These are phyloP conservation scores for Pomacea maculata DNA, from an alignment of 1,140 invertebrate genomes.

Conservation along the genomic window DNA sequence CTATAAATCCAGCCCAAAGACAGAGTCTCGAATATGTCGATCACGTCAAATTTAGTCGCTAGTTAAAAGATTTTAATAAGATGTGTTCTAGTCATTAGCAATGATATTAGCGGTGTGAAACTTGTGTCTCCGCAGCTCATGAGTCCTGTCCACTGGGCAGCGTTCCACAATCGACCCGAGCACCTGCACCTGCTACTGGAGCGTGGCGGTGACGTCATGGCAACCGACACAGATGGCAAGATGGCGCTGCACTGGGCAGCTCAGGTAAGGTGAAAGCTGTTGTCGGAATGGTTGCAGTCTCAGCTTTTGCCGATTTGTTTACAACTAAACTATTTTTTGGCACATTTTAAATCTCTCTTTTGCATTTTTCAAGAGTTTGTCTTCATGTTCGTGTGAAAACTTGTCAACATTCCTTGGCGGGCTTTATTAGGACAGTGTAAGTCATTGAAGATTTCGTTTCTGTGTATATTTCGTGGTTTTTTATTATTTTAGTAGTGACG, in stretches of 20 bases:
- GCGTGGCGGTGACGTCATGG: slow-evolving; percentile 40
- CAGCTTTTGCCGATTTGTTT: not conserved
- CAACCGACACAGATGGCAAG: slow-evolving; percentile 55
- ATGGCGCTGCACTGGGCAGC: slow-evolving; percentile 60
- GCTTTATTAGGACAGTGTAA: too few species aligned
- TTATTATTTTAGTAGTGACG: too few species aligned
- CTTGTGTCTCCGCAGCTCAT: slow-evolving; percentile 44
- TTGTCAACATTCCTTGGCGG: too few species aligned
- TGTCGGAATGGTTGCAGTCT: not conserved
- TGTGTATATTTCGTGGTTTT: too few species aligned
- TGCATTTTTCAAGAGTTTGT: not conserved
- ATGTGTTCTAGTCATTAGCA: too few species aligned
- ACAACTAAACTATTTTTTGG: not conserved
- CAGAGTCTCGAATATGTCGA: too few species aligned
- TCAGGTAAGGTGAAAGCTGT: slow-evolving; percentile 39
- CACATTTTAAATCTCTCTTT: not conserved
- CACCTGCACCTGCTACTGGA: slow-evolving; percentile 49
- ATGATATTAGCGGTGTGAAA: too few species aligned
- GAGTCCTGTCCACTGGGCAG: slow-evolving; percentile 61
- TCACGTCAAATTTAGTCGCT: too few species aligned
- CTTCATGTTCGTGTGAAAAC: too few species aligned
- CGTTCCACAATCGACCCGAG: slow-evolving; percentile 56
- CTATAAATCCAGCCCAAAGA: too few species aligned
- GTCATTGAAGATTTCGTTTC: too few species aligned
- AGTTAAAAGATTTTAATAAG: too few species aligned